Conservation (phyloP, 2,113 vertebrate genomes). For the Indicator indicator region DNA sequence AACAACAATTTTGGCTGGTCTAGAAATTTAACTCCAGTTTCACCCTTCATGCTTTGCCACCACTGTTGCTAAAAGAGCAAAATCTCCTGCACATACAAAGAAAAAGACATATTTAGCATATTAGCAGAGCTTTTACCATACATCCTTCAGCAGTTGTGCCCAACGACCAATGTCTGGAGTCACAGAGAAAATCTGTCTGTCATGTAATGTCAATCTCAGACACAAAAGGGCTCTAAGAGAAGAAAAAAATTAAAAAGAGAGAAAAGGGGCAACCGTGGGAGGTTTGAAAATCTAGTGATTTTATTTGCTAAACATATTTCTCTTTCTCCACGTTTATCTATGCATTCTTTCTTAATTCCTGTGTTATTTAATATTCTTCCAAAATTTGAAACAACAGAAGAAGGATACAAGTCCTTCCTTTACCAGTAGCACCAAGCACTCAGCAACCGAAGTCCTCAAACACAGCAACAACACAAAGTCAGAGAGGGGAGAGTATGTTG, state of each 20-base stretch:
- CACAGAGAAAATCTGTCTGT: not conserved
- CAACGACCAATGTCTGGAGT: not conserved
- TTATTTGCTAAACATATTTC: not conserved
- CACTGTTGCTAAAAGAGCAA: not conserved
- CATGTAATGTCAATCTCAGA: rapidly evolving
- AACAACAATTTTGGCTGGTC: not conserved
- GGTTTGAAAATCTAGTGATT: not conserved
- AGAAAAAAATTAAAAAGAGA: rapidly evolving
- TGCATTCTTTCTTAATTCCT: not conserved
- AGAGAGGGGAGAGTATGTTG: not conserved
- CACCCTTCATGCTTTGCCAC: not conserved
- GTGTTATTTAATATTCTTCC: not conserved
- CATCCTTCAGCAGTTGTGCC: not conserved
- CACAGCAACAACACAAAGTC: not conserved
- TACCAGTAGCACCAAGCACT: not conserved
- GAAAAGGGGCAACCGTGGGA: not conserved
- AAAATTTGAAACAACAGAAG: not conserved
- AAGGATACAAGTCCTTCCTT: not conserved
- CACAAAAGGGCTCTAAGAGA: not conserved
- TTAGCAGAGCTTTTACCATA: not conserved
- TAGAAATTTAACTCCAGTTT: not conserved
- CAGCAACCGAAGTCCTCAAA: not conserved
- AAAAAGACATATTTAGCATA: not conserved
- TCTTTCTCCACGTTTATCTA: not conserved
- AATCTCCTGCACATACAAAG: not conserved